Conservation (phyloP, 2,888 invertebrate species). For the Anthophora plumipes region DNA sequence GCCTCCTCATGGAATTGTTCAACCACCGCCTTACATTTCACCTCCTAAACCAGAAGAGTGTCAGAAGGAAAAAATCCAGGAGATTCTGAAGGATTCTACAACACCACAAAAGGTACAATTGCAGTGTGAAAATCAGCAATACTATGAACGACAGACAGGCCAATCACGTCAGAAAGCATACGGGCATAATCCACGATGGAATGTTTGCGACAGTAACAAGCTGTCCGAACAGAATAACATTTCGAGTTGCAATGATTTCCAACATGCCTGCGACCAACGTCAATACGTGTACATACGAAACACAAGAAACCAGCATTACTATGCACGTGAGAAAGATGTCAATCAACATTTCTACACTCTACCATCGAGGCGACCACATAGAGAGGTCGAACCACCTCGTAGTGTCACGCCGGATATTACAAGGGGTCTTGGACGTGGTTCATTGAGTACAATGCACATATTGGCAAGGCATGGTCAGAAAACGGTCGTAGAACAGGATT, state of each 20-base stretch:
- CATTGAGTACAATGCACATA: constrained; percentile 78
- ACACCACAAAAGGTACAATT: constrained; percentile 41
- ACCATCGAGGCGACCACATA: constrained; percentile 84
- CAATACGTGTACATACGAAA: constrained; percentile 69
- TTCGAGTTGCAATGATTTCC: constrained; percentile 48
- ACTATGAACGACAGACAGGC: constrained; percentile 51
- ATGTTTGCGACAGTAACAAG: constrained; percentile 52
- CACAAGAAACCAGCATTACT: constrained; percentile 72
- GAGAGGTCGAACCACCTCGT: constrained; percentile 83
- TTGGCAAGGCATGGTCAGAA: constrained; percentile 79
- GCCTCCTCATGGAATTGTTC: constrained; percentile 63
- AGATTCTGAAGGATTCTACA: constrained; percentile 58
- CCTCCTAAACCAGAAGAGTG: constrained; percentile 72
- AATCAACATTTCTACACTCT: constrained; percentile 84
- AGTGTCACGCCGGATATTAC: constrained; percentile 86
- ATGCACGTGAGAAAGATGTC: constrained; percentile 20
- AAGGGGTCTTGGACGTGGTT: constrained; percentile 82
- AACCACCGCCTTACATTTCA: constrained; percentile 79
- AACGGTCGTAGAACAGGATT: constrained; percentile 60
- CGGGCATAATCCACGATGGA: constrained; percentile 52
- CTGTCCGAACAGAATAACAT: constrained; percentile 29
- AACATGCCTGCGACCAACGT: constrained; percentile 42
- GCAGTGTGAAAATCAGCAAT: constrained; percentile 47
- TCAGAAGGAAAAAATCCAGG: constrained; percentile 65
- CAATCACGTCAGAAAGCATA: constrained; percentile 44